A percentile compares a stretch with the other conserved stretches of the same genome.
These are phyloP conservation scores for Pachycephala philippinensis DNA, from an alignment of 2,113 vertebrate species.

Conservation along the genomic window DNA sequence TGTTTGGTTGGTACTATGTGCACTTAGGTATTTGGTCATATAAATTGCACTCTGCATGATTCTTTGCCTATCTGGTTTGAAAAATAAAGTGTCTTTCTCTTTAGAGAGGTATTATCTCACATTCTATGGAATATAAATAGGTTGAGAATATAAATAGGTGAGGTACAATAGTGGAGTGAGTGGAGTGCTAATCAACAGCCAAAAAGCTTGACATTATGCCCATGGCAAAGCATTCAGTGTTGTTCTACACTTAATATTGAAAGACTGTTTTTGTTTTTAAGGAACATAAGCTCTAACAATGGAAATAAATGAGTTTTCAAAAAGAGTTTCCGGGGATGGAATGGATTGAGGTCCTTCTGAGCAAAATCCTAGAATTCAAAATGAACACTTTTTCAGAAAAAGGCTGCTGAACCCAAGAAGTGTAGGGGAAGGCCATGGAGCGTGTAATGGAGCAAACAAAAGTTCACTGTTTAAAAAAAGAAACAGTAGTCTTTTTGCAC, in stretches of 20 bases:
- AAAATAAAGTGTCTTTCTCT: background rate
- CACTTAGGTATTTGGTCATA: background rate
- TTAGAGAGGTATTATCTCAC: background rate
- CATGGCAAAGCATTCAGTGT: background rate
- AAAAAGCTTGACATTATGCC: slow-evolving; percentile 10
- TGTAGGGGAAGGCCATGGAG: background rate
- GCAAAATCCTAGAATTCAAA: background rate
- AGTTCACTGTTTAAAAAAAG: background rate
- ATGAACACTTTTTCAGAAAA: background rate
- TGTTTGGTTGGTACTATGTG: background rate
- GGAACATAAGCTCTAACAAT: background rate
- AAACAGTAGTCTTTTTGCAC: background rate
- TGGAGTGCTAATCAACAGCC: background rate
- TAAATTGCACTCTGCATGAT: background rate
- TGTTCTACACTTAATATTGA: background rate
- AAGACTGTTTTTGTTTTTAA: background rate
- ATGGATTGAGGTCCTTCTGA: background rate
- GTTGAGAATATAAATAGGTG: slow-evolving; percentile 1
- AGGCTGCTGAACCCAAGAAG: background rate
- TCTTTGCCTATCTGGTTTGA: background rate
- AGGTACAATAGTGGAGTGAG: background rate
- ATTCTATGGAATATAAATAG: background rate
- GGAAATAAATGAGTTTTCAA: background rate
- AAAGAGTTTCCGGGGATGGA: background rate
- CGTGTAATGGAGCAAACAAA: background rate